Evolutionary conservation across 1,140 invertebrate species (phyloP), one percentile per base, ranked within the genome.

Genomic region (Drosophila ananassae): DNA sequence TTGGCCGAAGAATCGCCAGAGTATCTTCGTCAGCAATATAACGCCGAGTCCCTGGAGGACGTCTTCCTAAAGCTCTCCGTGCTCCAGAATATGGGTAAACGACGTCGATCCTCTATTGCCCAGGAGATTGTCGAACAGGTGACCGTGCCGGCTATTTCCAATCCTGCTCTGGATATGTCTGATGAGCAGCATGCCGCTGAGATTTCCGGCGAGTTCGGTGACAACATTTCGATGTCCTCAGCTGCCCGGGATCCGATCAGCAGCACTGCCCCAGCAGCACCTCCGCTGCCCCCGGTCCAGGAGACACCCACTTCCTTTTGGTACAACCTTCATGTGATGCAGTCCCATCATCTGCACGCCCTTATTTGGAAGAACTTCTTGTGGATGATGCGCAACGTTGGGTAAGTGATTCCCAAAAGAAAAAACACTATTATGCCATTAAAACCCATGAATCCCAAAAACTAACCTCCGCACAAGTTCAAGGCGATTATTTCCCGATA

Each of bases 41-140:
- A 94, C 24, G 94, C 95, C 2, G 95, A 96, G 53, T 97, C 95
- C 24, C 92, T 99, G 9, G 98, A 99, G 92, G 96, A 97, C 55
- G 97, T 99, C 0, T 99, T 99, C 91, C 92, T 99, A 0, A 98
- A 98, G 91, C 93, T 99, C 0, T 97, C 97, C 37, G 95, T 96
- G 0, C 90, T 95, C 44, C 96, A 97, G 91, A 97, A 97, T 89
- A 94, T 95, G 93, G 96, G 96, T 28, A 96, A 96, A 74, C 92
- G 95, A 39, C 93, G 96, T 3, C 92, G 96, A 13, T 96, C 96
- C 17, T 96, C 95, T 61, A 96, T 97, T 55, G 92, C 96, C 0
- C 95, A 95, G 90, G 94, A 94, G 79, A 93, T 98, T 72, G 93
- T 94, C n/a, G 94, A 94, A 60, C 92, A 93, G 47, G 94, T 95